phyloP scores from a whole-genome alignment of 1,140 invertebrate species.

The Stegodyphus mimosarum region DNA sequence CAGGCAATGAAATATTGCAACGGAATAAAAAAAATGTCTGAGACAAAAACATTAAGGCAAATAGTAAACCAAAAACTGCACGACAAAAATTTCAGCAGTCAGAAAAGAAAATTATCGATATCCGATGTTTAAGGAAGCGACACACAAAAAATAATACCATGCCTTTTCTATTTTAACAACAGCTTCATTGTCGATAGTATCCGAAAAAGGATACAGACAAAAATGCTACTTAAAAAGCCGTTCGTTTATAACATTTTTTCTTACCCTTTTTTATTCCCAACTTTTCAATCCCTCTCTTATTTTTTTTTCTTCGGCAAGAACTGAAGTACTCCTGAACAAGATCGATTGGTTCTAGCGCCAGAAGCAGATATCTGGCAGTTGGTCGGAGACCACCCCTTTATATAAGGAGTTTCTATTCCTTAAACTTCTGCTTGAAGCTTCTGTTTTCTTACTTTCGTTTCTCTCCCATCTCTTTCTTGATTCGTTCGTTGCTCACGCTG shows the following conservation, averaged over 20 bases:
- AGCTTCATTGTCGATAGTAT: slow-evolving; percentile 35
- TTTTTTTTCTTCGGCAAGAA: background rate
- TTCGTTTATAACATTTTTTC: slow-evolving; percentile 27
- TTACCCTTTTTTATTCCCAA: background rate
- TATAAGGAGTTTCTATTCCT: slow-evolving; percentile 34
- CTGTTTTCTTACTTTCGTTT: background rate
- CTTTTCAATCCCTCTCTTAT: slow-evolving; percentile 4
- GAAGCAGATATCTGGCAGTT: slow-evolving; percentile 19
- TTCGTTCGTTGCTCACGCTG: background rate
- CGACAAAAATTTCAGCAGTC: background rate
- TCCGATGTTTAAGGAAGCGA: slow-evolving; percentile 20
- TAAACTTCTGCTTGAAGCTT: background rate
- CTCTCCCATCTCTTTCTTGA: background rate
- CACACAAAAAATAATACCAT: slow-evolving; percentile 3
- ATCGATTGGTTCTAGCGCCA: slow-evolving; percentile 17
- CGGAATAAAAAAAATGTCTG: background rate
- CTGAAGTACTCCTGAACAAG: slow-evolving; percentile 7
- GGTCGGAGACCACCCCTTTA: background rate
- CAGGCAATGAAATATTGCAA: no score
- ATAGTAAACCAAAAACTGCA: background rate
- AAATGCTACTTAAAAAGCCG: slow-evolving; percentile 44
- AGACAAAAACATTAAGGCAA: slow-evolving; percentile 17
- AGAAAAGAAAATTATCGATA: slow-evolving; percentile 34
- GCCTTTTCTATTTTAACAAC: slow-evolving; percentile 9
- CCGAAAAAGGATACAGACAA: slow-evolving; percentile 33